Conservation (phyloP, 2,113 vertebrate genomes). For the Talpa occidentalis region DNA sequence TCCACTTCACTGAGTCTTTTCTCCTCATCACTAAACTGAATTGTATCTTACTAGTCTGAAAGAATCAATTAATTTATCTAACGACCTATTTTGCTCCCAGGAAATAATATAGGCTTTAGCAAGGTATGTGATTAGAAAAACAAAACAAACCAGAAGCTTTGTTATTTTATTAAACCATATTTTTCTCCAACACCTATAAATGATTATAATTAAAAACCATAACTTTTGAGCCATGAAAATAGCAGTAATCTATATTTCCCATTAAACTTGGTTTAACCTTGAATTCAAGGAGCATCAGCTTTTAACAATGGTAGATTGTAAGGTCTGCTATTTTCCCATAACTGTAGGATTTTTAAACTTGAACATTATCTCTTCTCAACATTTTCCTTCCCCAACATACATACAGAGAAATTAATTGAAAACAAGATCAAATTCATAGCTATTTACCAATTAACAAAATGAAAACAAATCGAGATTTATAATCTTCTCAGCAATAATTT, state of each 20-base stretch:
- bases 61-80: too few species aligned
- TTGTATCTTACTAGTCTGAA: too few species aligned
- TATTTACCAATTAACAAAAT: conserved; percentile 12
- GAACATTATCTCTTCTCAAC: background rate
- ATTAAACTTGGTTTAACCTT: conserved; percentile 61
- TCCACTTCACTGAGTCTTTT: background rate
- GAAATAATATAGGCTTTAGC: background rate
- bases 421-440: background rate
- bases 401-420: background rate
- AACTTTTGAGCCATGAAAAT: conserved; percentile 55
- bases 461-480: background rate
- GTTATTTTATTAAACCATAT: conserved; percentile 61
- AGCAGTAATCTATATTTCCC: conserved; percentile 22
- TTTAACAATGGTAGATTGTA: conserved; percentile 18
- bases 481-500: background rate
- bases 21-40: too few species aligned
- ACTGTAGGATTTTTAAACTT: background rate
- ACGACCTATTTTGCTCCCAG: conserved; percentile 25
- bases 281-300: background rate
- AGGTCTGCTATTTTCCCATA: background rate
- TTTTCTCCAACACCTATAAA: conserved; percentile 46
- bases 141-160: conserved; percentile 25
- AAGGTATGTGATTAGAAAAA: conserved; percentile 45
- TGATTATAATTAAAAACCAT: conserved; percentile 72
- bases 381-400: background rate